A percentile compares a stretch with the other conserved stretches of the same genome.
phyloP scores from a whole-genome alignment of 92 coral and sea anemone species.

The Parazoanthus darwini region DNA sequence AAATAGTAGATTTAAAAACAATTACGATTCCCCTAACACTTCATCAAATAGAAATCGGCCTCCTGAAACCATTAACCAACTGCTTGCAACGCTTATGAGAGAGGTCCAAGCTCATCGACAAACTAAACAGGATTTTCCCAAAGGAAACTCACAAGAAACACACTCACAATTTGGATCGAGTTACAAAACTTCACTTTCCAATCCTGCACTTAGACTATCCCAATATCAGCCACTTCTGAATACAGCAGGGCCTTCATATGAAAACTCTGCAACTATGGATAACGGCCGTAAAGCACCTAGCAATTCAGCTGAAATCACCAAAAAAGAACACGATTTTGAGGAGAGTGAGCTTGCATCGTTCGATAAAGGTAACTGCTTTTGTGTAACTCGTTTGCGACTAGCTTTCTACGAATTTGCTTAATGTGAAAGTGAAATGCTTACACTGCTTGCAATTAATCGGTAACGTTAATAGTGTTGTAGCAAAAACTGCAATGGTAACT shows the following conservation, averaged over 20 bases:
- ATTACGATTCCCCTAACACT: not conserved
- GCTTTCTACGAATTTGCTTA: no score
- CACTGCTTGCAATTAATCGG: no score
- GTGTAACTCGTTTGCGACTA: not conserved
- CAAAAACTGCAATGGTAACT: no score
- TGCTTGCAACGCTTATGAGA: conserved; percentile 17
- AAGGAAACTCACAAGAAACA: not conserved
- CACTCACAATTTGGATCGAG: not conserved
- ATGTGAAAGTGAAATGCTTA: no score
- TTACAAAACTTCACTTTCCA: not conserved
- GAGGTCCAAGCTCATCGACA: conserved; percentile 23
- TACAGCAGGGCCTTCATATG: not conserved
- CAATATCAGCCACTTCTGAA: not conserved
- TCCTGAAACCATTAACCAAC: conserved; percentile 16
- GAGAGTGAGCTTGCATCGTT: conserved; percentile 21
- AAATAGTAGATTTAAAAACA: not conserved
- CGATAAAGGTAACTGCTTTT: conserved; percentile 19
- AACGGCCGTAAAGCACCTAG: not conserved
- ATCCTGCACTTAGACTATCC: not conserved
- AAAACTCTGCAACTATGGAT: not conserved
- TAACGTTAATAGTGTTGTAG: no score
- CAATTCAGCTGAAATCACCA: not conserved
- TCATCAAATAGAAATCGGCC: not conserved
- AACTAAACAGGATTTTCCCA: conserved; percentile 28
- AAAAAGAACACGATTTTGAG: conserved; percentile 22